phyloP scores from a whole-genome alignment of 2,113 vertebrate genomes.

The Myotis yumanensis region DNA sequence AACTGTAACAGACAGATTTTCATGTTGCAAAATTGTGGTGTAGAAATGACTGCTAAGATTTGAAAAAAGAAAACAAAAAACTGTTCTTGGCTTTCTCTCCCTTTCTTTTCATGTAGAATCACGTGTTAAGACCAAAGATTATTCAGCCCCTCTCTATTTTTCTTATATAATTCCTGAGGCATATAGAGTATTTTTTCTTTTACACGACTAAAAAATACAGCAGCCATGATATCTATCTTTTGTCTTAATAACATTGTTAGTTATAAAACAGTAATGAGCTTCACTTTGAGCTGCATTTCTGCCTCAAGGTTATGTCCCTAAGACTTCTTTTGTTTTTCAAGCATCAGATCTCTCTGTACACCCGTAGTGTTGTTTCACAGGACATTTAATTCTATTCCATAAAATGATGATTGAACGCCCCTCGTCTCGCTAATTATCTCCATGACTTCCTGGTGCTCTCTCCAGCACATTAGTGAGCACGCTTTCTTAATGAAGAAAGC shows the following conservation, averaged over 20 bases:
- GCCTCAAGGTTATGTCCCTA: accelerated
- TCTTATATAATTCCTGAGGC: not conserved
- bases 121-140: not conserved
- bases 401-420: not conserved
- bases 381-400: constrained; percentile 51
- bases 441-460: not conserved
- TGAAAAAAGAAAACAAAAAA: not conserved
- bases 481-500: not conserved
- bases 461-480: not conserved
- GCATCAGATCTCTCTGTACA: not conserved
- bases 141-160: not conserved
- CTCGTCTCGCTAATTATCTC: not conserved
- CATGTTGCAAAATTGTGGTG: not conserved
- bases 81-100: not conserved
- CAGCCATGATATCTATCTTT: not conserved
- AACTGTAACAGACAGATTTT: not conserved
- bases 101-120: not conserved
- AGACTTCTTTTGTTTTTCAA: not conserved
- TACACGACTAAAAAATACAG: not conserved
- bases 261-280: not conserved
- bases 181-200: not conserved
- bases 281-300: not conserved
- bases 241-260: not conserved
- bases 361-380: not conserved
- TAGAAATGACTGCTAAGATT: not conserved